Base-by-base conservation (phyloP, 2,113 vertebrate species). In the Limnothrissa miodon region DNA sequence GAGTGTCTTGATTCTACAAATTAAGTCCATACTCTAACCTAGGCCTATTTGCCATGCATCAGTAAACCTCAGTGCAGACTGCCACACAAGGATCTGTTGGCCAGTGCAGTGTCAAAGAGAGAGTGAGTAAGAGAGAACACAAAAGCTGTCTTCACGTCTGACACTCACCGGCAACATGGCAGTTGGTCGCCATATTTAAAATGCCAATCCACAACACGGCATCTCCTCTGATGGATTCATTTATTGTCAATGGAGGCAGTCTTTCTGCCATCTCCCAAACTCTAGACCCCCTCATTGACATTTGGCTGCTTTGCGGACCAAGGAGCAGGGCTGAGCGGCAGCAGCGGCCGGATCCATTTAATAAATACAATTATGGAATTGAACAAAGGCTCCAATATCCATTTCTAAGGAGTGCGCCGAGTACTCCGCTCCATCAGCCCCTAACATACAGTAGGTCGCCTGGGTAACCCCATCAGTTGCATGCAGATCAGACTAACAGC, bases 361-460 rank as follows among this genome's bases (percentile, higher is more conserved):
- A 92, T 93, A 90, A 93, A 90, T 90, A 83, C 74, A 86, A 92
- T 92, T 87, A 89, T 90, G 92, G 92, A 89, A 53, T 86, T 56
- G 87, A 91, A 92, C 90, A 93, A 95, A 94, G 89, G 85, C 90
- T 84, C 86, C 85, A 91, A 93, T 92, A 92, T 94, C 93, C 92
- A 93, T 93, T 93, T 93, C 93, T 91, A 93, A 92, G 91, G 90
- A 92, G 92, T 87, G 87, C 89, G 84, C 88, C 89, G 87, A 93
- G 91, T 90, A 88, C 89, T 89, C 89, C 87, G 90, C 90, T 29
- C 66, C 59, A 25, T 33, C 66, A 74, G 36, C 66, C 66, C 66
- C 66, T 89, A 88, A 88, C 86, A 88, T 93, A 93, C 91, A 91
- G 93, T 93, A 93, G 42, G 93, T 95, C 93, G 83, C 93, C 93